phyloP scores from a whole-genome alignment of 2,797 vertebrate species.

The Diglossa cyanea region DNA sequence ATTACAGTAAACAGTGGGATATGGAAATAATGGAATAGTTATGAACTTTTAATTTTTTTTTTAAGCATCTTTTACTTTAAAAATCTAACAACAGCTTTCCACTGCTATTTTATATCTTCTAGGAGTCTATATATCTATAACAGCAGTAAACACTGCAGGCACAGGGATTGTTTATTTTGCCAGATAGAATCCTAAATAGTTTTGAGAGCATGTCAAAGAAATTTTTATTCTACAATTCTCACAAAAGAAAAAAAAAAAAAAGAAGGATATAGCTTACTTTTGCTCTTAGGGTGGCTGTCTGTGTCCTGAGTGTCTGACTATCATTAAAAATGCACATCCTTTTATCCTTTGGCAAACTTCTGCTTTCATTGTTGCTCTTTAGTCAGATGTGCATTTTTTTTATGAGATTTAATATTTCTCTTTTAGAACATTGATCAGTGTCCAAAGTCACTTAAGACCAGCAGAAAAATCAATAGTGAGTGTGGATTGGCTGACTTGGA shows the following conservation, averaged over 20 bases:
- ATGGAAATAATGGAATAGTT: background rate
- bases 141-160: background rate
- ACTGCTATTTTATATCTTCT: background rate
- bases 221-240: background rate
- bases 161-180: background rate
- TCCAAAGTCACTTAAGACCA: constrained; percentile 70
- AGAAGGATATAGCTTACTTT: background rate
- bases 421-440: constrained; percentile 70
- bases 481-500: constrained; percentile 26
- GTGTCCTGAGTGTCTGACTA: background rate
- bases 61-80: background rate
- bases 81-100: background rate
- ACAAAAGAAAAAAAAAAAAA: background rate
- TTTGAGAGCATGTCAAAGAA: background rate
- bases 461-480: constrained; percentile 66
- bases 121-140: background rate
- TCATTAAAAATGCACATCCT: constrained; percentile 9
- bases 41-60: background rate
- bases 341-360: constrained; percentile 46
- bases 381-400: constrained; percentile 57
- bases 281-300: background rate
- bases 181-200: background rate
- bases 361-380: constrained; percentile 36
- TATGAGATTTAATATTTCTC: constrained; percentile 69
- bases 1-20: background rate